phyloP scores from a whole-genome alignment of 2,797 vertebrate genomes.

The Cephalopachus bancanus region DNA sequence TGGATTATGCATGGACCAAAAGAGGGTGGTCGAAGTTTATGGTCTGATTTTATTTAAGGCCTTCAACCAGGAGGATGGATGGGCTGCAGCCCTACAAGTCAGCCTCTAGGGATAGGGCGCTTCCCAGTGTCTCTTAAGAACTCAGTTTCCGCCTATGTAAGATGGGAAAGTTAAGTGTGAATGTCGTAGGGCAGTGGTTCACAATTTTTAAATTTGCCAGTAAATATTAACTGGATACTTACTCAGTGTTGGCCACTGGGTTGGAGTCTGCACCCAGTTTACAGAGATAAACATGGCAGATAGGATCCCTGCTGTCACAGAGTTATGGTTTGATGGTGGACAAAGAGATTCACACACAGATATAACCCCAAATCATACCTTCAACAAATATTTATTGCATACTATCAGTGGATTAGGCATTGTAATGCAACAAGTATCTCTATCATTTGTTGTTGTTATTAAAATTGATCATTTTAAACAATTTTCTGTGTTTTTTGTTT shows the following conservation, averaged over 20 bases:
- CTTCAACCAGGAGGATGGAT: not conserved
- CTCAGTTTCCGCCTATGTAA: not conserved
- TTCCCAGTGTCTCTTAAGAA: not conserved
- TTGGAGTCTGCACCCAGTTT: not conserved
- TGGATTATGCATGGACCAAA: not conserved
- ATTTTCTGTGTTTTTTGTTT: not conserved
- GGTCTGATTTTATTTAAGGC: not conserved
- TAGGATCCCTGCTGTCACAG: not conserved
- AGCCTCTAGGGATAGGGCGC: not conserved
- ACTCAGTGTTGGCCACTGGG: not conserved
- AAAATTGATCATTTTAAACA: not conserved
- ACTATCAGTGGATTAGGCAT: not conserved
- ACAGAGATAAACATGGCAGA: not conserved
- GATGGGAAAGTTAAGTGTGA: not conserved
- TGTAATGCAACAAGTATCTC: not conserved
- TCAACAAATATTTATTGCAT: not conserved
- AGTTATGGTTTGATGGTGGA: not conserved
- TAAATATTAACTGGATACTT: not conserved
- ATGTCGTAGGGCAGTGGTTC: not conserved
- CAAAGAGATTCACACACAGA: not conserved
- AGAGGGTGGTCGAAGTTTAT: fast-evolving
- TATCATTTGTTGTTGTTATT: not conserved
- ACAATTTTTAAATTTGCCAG: not conserved
- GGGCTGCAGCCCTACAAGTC: fast-evolving
- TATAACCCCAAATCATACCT: not conserved